These are phyloP conservation scores for Eupithecia vulgata DNA, from an alignment of 2,888 invertebrate species.

Conservation along the genomic window DNA sequence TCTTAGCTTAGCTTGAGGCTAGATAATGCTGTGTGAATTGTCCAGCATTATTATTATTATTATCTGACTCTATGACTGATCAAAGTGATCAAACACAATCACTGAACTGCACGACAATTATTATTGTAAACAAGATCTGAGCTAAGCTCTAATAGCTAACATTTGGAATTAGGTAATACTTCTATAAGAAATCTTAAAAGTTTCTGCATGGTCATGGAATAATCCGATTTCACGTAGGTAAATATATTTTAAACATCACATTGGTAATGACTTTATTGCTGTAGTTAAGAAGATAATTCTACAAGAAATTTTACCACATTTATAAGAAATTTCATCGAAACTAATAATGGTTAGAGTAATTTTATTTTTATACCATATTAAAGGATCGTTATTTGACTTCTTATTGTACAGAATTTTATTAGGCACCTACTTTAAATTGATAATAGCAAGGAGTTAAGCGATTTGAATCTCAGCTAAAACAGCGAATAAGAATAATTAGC, in stretches of 20 bases:
- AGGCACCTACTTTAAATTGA: constrained; percentile 23
- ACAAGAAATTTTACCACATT: background rate
- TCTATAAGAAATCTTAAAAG: background rate
- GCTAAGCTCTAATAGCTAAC: background rate
- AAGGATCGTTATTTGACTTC: constrained; percentile 17
- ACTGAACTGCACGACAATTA: background rate
- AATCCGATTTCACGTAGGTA: background rate
- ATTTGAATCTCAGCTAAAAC: constrained; percentile 19
- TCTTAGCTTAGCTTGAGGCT: too few relatives aligned
- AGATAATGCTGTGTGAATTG: too few relatives aligned
- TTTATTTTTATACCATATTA: background rate
- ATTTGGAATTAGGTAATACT: background rate
- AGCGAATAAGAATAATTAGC: constrained; percentile 14
- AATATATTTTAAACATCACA: background rate
- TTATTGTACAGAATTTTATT: constrained; percentile 20
- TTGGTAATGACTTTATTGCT: background rate
- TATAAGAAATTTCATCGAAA: background rate
- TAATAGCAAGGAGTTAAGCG: constrained; percentile 20
- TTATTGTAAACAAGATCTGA: background rate
- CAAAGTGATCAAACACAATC: background rate
- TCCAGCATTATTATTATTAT: too few relatives aligned
- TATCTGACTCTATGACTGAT: too few relatives aligned
- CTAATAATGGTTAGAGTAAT: background rate
- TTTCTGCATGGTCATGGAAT: background rate
- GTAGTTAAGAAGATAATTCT: background rate